Conservation (phyloP, 2,888 invertebrate genomes). For the Coronaproctus castanopsis region DNA sequence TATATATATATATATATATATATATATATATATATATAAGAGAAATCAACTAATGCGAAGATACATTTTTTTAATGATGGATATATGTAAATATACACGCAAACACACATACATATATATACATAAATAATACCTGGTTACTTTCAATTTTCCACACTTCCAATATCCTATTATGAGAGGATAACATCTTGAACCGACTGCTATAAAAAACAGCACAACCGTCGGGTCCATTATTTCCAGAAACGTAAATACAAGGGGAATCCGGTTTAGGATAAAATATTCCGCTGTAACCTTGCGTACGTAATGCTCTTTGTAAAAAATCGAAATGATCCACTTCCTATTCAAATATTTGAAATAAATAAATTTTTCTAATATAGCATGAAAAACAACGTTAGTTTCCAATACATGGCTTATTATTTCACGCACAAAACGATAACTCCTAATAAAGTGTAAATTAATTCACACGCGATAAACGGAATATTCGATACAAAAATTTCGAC, state of each 20-base stretch:
- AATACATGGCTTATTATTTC: background rate
- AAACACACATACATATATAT: too few species aligned
- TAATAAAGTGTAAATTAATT: too few species aligned
- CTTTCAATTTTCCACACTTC: conserved; percentile 54
- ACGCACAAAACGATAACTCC: background rate
- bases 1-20: too few species aligned
- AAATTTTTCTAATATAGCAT: background rate
- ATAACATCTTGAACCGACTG: conserved; percentile 38
- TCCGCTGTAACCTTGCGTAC: conserved; percentile 42
- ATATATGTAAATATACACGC: too few species aligned
- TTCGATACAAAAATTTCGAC: too few species aligned
- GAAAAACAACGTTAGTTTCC: too few species aligned
- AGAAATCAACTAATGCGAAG: too few species aligned
- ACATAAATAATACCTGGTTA: conserved; percentile 51
- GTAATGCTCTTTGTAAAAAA: conserved; percentile 39
- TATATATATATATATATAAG: too few species aligned
- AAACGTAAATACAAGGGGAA: conserved; percentile 50
- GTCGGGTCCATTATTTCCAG: conserved; percentile 53
- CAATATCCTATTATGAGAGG: conserved; percentile 36
- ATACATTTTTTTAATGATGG: too few species aligned
- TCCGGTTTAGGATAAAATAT: conserved; percentile 55
- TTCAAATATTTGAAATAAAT: too few species aligned
- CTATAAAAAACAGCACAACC: conserved; percentile 56
- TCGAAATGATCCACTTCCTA: conserved; percentile 60
- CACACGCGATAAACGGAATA: too few species aligned